Base-by-base conservation (phyloP, 2,888 invertebrate species). In the Empis livida region DNA sequence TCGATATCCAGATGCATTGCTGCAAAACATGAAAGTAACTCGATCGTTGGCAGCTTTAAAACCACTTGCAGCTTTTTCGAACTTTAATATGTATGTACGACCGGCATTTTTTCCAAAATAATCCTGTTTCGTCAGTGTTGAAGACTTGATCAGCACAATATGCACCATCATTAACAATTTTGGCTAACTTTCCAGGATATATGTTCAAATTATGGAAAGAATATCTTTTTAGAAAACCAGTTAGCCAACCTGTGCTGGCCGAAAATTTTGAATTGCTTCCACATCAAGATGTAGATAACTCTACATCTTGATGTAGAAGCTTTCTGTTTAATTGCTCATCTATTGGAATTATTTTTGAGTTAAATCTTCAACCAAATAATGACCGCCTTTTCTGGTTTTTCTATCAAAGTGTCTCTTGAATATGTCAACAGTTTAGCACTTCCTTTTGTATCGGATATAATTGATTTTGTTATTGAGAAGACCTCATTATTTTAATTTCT, bases 91-190 rank as follows among this genome's bases (percentile, higher is more conserved):
- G 50, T 55, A 63, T 14, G 62, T 64, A 51, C 57, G 42, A 13
- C 55, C 20, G 61, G 59, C 58, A 63, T 59, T 56, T 55, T 51
- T 57, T 62, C 58, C 56, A 57, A 53, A 55, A 60, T 23, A 59
- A 44, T 10, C 56, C 57, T 0, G 52, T 54, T 43, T 54, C 54
- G 31, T 55, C 51, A n/a, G 54, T 51, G 49, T 56, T 55, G 44
- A 55, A 55, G 30, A 56, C 50, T 47, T 56, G 55, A 32, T 54
- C 51, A 10, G 54, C 40, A 31, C 37, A 45, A 48, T 55, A 55
- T 14, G 49, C 53, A 32, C 48, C 51, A 14, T 52, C 48, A 43
- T 48, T 45, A 48, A 54, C 53, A 20, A 55, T 53, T 53, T 55
- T 50, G 14, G 11, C 15, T 44, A 45, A 23, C 41, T 48, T 44